Percentiles rank a stretch among this genome's conserved stretches.
Conservation (phyloP, 2,888 invertebrate species). For the Scrobipalpa atriplicella region DNA sequence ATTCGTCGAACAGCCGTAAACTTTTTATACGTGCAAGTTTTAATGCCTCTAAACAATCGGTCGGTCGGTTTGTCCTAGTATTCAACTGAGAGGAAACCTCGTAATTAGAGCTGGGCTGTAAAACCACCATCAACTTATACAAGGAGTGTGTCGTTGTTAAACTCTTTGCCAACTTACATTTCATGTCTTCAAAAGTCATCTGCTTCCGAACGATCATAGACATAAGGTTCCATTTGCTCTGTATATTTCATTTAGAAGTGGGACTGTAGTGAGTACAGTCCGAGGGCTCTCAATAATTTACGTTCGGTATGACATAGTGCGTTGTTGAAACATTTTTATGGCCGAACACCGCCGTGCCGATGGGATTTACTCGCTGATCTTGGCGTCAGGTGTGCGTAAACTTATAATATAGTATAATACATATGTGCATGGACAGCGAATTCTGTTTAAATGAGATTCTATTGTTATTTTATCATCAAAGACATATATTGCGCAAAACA, state of each 20-base stretch:
- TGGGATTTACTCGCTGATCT: conserved; percentile 56
- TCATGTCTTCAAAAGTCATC: conserved; percentile 32
- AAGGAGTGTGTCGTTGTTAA: conserved; percentile 65
- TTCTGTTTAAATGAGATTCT: too few relatives aligned
- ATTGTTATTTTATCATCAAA: background rate
- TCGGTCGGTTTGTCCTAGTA: conserved; percentile 65
- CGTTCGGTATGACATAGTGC: conserved; percentile 72
- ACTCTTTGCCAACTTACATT: conserved; percentile 43
- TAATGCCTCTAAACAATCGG: conserved; percentile 66
- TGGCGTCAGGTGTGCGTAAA: conserved; percentile 42
- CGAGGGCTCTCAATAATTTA: conserved; percentile 72
- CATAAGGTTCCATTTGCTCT: conserved; percentile 37
- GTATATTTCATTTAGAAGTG: conserved; percentile 30
- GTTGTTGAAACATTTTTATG: conserved; percentile 67
- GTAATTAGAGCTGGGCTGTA: conserved; percentile 77
- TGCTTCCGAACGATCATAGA: accelerated
- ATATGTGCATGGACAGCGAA: too few relatives aligned
- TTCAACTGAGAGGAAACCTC: conserved; percentile 68
- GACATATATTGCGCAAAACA: conserved; percentile 2
- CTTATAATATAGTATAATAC: too few relatives aligned
- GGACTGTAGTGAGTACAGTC: conserved; percentile 46
- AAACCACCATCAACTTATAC: conserved; percentile 78
- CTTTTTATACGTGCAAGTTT: conserved; percentile 62
- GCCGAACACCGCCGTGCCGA: conserved; percentile 56
- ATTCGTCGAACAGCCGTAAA: conserved; percentile 62